Base-by-base conservation (phyloP, 2,888 invertebrate species). In the Pheosia gnoma region DNA sequence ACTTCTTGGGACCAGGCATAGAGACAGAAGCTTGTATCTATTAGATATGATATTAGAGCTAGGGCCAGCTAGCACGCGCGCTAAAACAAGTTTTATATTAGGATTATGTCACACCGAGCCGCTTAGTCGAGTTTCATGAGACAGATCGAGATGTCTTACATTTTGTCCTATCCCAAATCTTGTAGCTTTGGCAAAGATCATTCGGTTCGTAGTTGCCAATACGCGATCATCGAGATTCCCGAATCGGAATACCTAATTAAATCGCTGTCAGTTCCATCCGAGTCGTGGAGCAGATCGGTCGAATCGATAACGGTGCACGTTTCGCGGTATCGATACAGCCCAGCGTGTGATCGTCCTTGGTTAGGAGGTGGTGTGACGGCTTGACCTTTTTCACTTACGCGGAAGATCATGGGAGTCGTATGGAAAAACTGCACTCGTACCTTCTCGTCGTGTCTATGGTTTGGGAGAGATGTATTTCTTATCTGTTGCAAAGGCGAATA, bases 221-320 rank as follows among this genome's bases (percentile, higher is more conserved):
- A 52, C 52, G 0, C 8, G 47, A 11, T n/a, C 51, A 5, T 1
- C 25, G 9, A 37, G 13, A 11, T 53, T 37, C 11, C 36, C 53
- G 37, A 36, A 53, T 53, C 37, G 37, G 53, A 53, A 53, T n/a
- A 53, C 37, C 10, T 53, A 53, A 53, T 53, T 53, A 53, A 53
- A 53, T 36, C 36, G 53, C 53, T 53, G 53, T 53, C 53, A 53
- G 53, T 53, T 53, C 8, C 36, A 37, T 36, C 36, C 9, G 9
- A 36, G 37, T 53, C 37, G 53, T 37, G 53, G 51, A 9, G 25
- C 11, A 53, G 53, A 53, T 53, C 53, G 53, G 53, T 37, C 53
- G 53, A 9, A 36, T 53, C 52, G 53, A 53, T 53, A 53, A 37
- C 37, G 36, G 8, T 37, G 11, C 47, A 10, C 11, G 37, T 53